Evolutionary conservation across 2,113 vertebrate genomes (phyloP).

Genomic region (Zapus hudsonius): DNA sequence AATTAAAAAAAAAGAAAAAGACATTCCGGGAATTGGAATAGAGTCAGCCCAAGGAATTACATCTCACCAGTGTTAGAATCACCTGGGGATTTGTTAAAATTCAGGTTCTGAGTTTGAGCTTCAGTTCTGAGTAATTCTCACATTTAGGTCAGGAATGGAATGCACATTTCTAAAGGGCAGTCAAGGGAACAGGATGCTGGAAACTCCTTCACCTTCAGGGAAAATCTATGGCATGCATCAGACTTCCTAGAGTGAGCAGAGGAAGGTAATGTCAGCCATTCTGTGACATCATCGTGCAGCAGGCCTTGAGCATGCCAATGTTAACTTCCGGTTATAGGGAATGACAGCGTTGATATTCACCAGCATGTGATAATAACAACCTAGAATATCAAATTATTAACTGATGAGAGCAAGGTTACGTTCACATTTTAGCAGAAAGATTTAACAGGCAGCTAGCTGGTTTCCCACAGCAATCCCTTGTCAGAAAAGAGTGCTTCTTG

Average conservation of each 20-base stretch:
- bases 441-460: not conserved
- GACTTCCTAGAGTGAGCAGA: not conserved
- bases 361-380: not conserved
- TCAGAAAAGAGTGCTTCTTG: not conserved
- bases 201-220: not conserved
- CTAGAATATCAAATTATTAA: not conserved
- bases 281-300: not conserved
- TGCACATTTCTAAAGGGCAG: not conserved
- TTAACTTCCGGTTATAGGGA: not conserved
- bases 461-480: not conserved
- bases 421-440: not conserved
- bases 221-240: not conserved
- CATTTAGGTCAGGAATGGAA: not conserved
- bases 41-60: not conserved
- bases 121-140: not conserved
- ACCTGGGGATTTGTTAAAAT: not conserved
- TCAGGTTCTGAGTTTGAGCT: not conserved
- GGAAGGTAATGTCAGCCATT: not conserved
- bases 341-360: not conserved
- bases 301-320: not conserved
- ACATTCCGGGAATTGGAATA: not conserved
- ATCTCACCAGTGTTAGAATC: not conserved
- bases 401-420: not conserved
- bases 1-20: too few relatives aligned
- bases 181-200: not conserved